phyloP scores from a whole-genome alignment of 1,140 invertebrate species.

The Drosophila parabipectinata region DNA sequence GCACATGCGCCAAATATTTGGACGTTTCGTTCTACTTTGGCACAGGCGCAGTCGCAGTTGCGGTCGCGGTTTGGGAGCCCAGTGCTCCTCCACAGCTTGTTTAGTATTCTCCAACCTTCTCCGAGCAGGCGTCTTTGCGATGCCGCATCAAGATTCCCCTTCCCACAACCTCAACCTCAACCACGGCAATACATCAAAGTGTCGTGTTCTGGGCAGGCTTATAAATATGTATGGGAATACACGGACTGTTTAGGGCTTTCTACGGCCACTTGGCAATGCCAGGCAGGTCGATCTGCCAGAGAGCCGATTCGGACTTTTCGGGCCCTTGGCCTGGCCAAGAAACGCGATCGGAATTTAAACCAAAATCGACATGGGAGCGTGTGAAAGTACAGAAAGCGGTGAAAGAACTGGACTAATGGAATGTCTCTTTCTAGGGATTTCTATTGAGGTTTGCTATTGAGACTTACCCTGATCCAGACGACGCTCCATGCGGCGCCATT shows the following conservation, averaged over 20 bases:
- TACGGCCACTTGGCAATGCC: slow-evolving; percentile 23
- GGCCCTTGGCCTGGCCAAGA: slow-evolving; percentile 18
- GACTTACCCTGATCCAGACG: slow-evolving; percentile 85
- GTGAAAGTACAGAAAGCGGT: slow-evolving; percentile 44
- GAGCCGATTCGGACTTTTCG: neutral
- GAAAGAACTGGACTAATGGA: neutral
- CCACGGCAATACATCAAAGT: slow-evolving; percentile 66
- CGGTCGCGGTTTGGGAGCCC: neutral
- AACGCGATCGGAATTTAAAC: slow-evolving; percentile 41
- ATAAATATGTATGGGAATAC: slow-evolving; percentile 59
- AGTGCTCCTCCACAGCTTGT: slow-evolving; percentile 2
- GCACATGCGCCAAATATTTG: slow-evolving; percentile 71
- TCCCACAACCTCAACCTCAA: neutral
- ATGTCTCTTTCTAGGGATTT: neutral
- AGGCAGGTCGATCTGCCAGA: slow-evolving; percentile 11
- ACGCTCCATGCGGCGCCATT: slow-evolving; percentile 86
- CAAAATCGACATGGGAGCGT: slow-evolving; percentile 32
- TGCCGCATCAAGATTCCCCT: slow-evolving; percentile 28
- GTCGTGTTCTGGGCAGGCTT: slow-evolving; percentile 65
- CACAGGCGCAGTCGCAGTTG: slow-evolving; percentile 7
- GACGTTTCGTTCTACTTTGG: slow-evolving; percentile 72
- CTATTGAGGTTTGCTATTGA: no score
- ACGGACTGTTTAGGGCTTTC: neutral
- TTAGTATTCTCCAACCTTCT: slow-evolving; percentile 44
- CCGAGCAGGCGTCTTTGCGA: slow-evolving; percentile 33